phyloP scores from a whole-genome alignment of 1,140 invertebrate species.

The Frieseomelitta varia region DNA sequence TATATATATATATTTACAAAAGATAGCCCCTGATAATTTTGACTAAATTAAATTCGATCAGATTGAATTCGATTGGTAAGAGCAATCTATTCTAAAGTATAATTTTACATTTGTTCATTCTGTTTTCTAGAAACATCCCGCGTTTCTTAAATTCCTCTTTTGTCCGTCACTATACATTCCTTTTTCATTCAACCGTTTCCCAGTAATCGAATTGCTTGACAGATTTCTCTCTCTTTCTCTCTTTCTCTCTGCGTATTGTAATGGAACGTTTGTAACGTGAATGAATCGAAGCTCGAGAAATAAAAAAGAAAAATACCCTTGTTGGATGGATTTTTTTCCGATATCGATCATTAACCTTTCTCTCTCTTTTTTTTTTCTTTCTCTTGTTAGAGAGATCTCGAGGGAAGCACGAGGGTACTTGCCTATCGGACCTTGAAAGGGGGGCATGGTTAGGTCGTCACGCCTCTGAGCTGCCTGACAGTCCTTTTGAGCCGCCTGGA shows the following conservation, averaged over 20 bases:
- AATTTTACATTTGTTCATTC: too few relatives aligned
- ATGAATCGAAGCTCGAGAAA: background rate
- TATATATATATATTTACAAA: too few relatives aligned
- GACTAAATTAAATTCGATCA: too few relatives aligned
- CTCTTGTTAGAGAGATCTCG: background rate
- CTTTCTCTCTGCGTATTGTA: too few relatives aligned
- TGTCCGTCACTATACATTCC: too few relatives aligned
- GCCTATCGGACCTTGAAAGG: slow-evolving; percentile 83
- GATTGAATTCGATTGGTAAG: too few relatives aligned
- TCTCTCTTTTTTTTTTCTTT: background rate
- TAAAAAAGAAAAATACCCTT: background rate
- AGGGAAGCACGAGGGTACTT: slow-evolving; percentile 35
- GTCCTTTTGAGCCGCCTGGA: slow-evolving; percentile 79
- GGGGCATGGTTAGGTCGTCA: slow-evolving; percentile 79
- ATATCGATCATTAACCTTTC: background rate
- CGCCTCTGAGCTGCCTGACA: slow-evolving; percentile 79
- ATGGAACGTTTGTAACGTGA: background rate
- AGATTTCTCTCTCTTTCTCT: background rate
- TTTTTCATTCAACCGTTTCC: background rate
- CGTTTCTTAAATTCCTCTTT: too few relatives aligned
- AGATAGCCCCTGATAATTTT: too few relatives aligned
- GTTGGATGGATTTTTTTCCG: background rate
- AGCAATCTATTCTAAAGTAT: too few relatives aligned
- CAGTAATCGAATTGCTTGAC: background rate
- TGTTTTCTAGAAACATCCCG: too few relatives aligned